Percentiles rank a stretch among this genome's conserved stretches.
Conservation (phyloP, 2,113 vertebrate genomes). For the Rhegmatorhina hoffmannsi region DNA sequence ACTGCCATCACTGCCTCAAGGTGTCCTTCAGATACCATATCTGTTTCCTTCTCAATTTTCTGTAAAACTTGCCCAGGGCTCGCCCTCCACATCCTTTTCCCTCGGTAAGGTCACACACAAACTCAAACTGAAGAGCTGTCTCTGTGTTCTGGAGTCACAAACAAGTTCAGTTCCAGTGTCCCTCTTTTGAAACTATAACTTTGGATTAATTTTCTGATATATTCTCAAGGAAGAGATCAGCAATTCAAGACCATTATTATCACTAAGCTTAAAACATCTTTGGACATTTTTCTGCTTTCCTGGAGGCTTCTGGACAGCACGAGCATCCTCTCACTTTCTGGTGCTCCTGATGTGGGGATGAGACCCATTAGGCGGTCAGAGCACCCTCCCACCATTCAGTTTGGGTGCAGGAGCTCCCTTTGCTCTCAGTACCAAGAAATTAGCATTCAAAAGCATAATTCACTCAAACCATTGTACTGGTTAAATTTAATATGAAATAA, state of each 20-base stretch:
- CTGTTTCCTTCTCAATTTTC: not conserved
- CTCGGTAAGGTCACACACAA: not conserved
- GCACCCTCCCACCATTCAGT: rapidly evolving
- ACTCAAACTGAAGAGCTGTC: not conserved
- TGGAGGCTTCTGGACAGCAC: not conserved
- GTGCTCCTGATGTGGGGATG: not conserved
- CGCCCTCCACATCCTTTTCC: not conserved
- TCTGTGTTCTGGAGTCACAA: not conserved
- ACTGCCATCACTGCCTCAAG: not conserved
- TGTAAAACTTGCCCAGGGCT: not conserved
- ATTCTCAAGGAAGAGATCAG: not conserved
- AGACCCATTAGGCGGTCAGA: not conserved
- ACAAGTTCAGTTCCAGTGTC: rapidly evolving
- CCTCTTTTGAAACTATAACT: not conserved
- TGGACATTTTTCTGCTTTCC: not conserved
- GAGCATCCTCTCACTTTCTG: not conserved
- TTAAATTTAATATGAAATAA: not conserved
- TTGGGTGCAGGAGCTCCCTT: not conserved
- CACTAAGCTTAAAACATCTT: not conserved
- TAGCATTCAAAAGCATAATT: not conserved
- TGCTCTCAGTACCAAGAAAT: not conserved
- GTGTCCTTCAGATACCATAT: not conserved
- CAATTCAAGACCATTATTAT: not conserved
- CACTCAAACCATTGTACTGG: not conserved
- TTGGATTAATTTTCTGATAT: not conserved